Evolutionary conservation across 2,888 invertebrate species (phyloP), one percentile per base, ranked within the genome.

Genomic region (Aporophyla nigra): DNA sequence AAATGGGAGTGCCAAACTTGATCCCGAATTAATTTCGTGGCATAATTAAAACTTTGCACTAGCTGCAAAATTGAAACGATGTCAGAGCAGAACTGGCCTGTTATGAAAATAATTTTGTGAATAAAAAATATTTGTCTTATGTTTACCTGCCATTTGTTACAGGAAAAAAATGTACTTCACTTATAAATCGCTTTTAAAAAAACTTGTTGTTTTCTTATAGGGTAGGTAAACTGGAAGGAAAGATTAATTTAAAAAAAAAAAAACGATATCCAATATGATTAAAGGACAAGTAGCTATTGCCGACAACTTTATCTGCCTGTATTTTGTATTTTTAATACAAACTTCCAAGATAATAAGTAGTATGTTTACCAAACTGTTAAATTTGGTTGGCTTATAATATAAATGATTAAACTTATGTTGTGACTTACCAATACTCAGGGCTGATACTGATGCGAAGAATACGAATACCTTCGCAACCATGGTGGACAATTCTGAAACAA

Each of bases 1-100:
- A 85, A 83, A 83, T 78, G 71, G 63, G 62, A 63, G 62, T 40
- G 65, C 70, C 76, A 79, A 84, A 86, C 82, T 87, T 86, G 92
- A 93, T 92, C 85, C 91, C 76, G 88, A 92, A 93, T 93, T 93
- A 93, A 93, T 93, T 93, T 91, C 83, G 87, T 74, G 86, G 84
- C 81, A 91, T 92, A 93, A 93, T 93, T 93, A 92, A 93, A 93
- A 93, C 89, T 93, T 93, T 88, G 87, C 83, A 85, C 89, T 87
- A 80, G 82, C 82, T 80, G 70, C 43, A 76, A 82, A 87, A 87
- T 87, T 89, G 90, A 88, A 91, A 89, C 87, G 86, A 89, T 90
- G 90, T 89, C 91, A 89, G 88, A 86, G 76, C 80, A 74, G 78
- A 63, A 74, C 83, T 80, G 89, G 84, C 43, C 51, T 69, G 80